Evolutionary conservation across 2,888 invertebrate species (phyloP).

Genomic region (Hyles lineata): DNA sequence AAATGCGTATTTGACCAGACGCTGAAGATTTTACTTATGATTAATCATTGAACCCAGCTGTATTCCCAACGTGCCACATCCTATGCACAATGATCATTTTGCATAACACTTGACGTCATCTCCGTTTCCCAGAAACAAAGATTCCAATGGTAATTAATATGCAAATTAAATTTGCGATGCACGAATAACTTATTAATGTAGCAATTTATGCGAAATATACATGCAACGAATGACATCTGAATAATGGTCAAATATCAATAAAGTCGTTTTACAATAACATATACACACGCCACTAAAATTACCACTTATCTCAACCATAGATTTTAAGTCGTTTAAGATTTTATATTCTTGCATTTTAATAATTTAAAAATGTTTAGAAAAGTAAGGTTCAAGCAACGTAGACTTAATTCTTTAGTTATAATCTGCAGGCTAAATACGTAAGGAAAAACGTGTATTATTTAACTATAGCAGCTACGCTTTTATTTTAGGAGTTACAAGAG

Average conservation of each 20-base stretch:
- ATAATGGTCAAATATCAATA: neutral
- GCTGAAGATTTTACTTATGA: neutral
- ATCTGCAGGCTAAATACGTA: too few relatives aligned
- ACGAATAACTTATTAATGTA: neutral
- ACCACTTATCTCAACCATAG: neutral
- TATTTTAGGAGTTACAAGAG: too few relatives aligned
- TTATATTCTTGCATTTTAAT: neutral
- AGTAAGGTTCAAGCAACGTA: too few relatives aligned
- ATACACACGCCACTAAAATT: neutral
- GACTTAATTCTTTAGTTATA: too few relatives aligned
- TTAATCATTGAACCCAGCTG: neutral
- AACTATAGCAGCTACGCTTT: too few relatives aligned
- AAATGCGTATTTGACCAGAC: neutral
- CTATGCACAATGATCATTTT: conserved; percentile 18
- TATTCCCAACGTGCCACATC: conserved; percentile 4
- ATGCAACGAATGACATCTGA: neutral
- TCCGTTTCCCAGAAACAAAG: conserved; percentile 14
- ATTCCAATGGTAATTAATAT: conserved; percentile 20
- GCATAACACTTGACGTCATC: conserved; percentile 22
- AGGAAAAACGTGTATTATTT: too few relatives aligned
- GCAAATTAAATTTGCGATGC: conserved; percentile 32
- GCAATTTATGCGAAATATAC: conserved; percentile 2
- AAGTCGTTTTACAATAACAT: neutral
- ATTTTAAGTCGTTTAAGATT: neutral
- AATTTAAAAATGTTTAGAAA: too few relatives aligned